Evolutionary conservation across 2,797 vertebrate genomes (phyloP), one percentile per base, ranked within the genome.

Genomic region (Coendou prehensilis): DNA sequence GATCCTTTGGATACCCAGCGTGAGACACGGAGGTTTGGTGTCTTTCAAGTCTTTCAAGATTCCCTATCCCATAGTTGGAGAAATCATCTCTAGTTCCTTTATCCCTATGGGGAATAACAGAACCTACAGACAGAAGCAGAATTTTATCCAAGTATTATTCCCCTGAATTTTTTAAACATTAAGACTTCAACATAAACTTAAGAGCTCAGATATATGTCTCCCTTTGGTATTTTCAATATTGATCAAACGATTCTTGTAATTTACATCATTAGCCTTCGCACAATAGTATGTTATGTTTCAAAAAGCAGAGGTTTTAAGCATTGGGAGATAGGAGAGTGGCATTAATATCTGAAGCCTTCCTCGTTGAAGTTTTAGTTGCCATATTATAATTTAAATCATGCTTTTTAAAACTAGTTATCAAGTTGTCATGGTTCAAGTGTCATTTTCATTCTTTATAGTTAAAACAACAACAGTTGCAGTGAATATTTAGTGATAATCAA

Each of bases 221-320:
- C 9, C 85, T 89, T 98, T 88, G 64, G 75, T 97, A 97, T 97
- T 94, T 95, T 95, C 92, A 97, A 79, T 97, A 88, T 96, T 52
- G 96, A 98, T 98, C 95, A 96, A 93, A 95, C 94, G 2, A 6
- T 95, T 97, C 98, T 97, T 93, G 92, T 97, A 90, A 98, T 98
- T 97, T 98, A 94, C 96, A 93, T 97, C 98, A 98, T 97, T 89
- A 97, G 96, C 93, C 94, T 97, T 97, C 97, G 92, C 96, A 97
- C 91, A 97, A 81, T 96, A 96, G 97, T 96, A 93, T 91, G 93
- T 97, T 98, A 97, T 97, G 96, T 97, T 98, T 98, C 97, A 97
- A 94, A 98, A 98, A 98, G 95, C 89, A 97, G 96, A 97, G 97
- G 87, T 83, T 97, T 93, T 85, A 80, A 95, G 67, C 95, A 76